A percentile compares a stretch with the other conserved stretches of the same genome.
phyloP scores from a whole-genome alignment of 2,797 vertebrate genomes.

The Fistularia commersonii region DNA sequence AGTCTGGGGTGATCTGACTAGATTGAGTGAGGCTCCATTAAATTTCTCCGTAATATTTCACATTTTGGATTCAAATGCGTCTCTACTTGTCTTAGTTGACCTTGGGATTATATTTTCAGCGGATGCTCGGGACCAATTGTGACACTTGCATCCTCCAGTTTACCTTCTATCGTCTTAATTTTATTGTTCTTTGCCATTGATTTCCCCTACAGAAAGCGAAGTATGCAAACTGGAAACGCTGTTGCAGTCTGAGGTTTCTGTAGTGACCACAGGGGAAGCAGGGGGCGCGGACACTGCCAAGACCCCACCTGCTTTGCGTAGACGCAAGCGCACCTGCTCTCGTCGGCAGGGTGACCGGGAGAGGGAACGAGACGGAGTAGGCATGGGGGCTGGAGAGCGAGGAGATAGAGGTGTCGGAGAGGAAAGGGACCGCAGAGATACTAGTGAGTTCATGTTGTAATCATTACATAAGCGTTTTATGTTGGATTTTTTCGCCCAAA shows the following conservation, averaged over 20 bases:
- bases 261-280: constrained; percentile 74
- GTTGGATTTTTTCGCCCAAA: no score
- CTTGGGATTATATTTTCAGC: no score
- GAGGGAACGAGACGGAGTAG: constrained; percentile 65
- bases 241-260: constrained; percentile 78
- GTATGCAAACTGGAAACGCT: constrained; percentile 82
- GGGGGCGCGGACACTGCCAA: constrained; percentile 68
- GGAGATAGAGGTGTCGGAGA: constrained; percentile 58
- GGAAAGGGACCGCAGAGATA: constrained; percentile 60
- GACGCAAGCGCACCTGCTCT: constrained; percentile 81
- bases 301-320: constrained; percentile 73
- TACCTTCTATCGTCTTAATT: background rate
- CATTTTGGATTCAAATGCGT: no score
- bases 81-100: no score
- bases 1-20: no score
- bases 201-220: constrained; percentile 73
- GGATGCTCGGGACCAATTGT: no score
- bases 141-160: no score
- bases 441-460: constrained; percentile 41
- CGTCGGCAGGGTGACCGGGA: constrained; percentile 74
- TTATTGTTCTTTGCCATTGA: background rate
- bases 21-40: no score
- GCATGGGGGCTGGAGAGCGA: constrained; percentile 32
- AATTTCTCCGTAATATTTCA: no score
- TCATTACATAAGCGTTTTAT: background rate